A percentile compares a stretch with the other conserved stretches of the same genome.
Conservation (phyloP, 2,888 invertebrate species). For the Cyclophora albipunctata region DNA sequence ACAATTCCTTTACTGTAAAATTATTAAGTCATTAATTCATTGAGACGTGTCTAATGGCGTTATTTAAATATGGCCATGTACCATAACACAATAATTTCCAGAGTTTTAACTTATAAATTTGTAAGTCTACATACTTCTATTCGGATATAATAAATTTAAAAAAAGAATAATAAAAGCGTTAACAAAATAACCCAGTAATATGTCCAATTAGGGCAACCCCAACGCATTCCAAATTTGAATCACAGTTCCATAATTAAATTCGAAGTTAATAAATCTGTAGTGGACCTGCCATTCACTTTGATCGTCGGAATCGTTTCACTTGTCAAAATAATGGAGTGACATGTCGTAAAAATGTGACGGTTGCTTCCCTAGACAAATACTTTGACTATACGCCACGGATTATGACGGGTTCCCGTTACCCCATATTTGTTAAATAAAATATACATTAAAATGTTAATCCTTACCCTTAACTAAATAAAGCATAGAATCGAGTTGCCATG, state of each 20-base stretch:
- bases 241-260: constrained; percentile 5
- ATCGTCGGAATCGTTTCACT: constrained; percentile 33
- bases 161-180: too few species aligned
- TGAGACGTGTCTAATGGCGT: constrained; percentile 11
- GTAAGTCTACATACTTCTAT: constrained; percentile 1
- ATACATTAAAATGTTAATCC: constrained; percentile 11
- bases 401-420: constrained; percentile 39
- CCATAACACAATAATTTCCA: constrained; percentile 7
- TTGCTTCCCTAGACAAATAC: constrained; percentile 46
- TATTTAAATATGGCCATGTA: constrained; percentile 4
- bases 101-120: constrained; percentile 6
- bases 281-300: constrained; percentile 24
- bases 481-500: constrained; percentile 17
- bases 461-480: constrained; percentile 24
- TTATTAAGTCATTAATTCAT: constrained; percentile 8
- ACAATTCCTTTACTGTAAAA: constrained; percentile 1
- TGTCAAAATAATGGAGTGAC: constrained; percentile 58
- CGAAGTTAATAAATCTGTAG: constrained; percentile 20
- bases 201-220: constrained; percentile 15
- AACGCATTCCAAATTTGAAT: constrained; percentile 15
- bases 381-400: constrained; percentile 35
- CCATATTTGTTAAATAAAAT: constrained; percentile 11
- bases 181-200: background rate
- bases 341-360: constrained; percentile 45
- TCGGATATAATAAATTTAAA: background rate